Evolutionary conservation across 2,797 vertebrate genomes (phyloP).

Genomic region (Loris lydekkerianus): DNA sequence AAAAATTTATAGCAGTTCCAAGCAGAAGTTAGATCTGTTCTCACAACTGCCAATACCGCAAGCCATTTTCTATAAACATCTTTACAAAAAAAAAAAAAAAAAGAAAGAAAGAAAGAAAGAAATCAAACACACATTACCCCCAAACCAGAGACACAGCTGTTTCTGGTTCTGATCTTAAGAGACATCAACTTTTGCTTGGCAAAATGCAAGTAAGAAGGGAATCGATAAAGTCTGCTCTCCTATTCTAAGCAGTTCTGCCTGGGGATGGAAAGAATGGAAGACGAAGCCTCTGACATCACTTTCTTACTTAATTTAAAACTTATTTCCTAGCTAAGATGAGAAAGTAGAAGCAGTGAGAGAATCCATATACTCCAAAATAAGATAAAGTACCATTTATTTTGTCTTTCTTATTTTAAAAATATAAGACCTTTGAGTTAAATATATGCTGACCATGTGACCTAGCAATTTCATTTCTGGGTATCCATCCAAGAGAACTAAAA

Average conservation of each 20-base stretch:
- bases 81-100: slow-evolving; percentile 37
- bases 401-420: slow-evolving; percentile 70
- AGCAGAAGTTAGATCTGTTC: slow-evolving; percentile 83
- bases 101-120: neutral
- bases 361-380: slow-evolving; percentile 58
- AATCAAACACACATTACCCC: slow-evolving; percentile 75
- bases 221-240: slow-evolving; percentile 76
- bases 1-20: slow-evolving; percentile 84
- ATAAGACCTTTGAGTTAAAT: slow-evolving; percentile 68
- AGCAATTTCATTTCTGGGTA: slow-evolving; percentile 68
- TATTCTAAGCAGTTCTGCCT: slow-evolving; percentile 71
- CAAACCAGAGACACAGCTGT: slow-evolving; percentile 76
- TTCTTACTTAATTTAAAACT: slow-evolving; percentile 77
- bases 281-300: slow-evolving; percentile 67
- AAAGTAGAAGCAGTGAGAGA: slow-evolving; percentile 62
- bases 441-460: slow-evolving; percentile 50
- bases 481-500: slow-evolving; percentile 68
- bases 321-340: slow-evolving; percentile 71
- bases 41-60: slow-evolving; percentile 81
- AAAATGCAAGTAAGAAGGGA: slow-evolving; percentile 69
- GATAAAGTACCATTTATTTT: slow-evolving; percentile 61
- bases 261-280: slow-evolving; percentile 64
- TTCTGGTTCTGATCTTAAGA: slow-evolving; percentile 78
- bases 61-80: slow-evolving; percentile 82
- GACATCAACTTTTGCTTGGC: slow-evolving; percentile 72